Base-by-base conservation (phyloP, 35 echinoderm and acorn worm species). In the Apostichopus japonicus region DNA sequence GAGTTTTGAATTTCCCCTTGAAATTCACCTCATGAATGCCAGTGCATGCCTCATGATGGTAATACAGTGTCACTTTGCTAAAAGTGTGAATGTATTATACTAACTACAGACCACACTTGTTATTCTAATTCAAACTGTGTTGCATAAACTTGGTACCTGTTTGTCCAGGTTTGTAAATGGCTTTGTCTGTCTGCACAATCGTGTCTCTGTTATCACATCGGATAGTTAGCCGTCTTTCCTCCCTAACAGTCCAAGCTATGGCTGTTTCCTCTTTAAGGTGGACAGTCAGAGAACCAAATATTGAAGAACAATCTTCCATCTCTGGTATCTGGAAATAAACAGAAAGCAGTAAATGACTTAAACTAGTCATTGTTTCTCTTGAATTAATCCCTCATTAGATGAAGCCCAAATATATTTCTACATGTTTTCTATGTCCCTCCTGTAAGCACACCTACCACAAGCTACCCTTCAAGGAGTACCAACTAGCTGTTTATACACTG, bases 131-230 rank as follows among this genome's bases (percentile, higher is more conserved):
- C 67, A 44, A 44, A 44, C 33, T 44, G 33, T 44, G 33, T 44
- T 44, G 33, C 33, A 44, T 44, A 44, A 44, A 44, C 4, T 44
- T 44, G 33, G 11, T 79, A 96, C 95, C 95, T 79, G 89, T 96
- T 87, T 96, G 95, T 11, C 95, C 95, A 24, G 95, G 95, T 87
- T 94, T 90, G 72, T 96, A 96, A 76, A 96, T 93, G 9, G 95
- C 79, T 86, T 96, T 96, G 81, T 96, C 95, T 15, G 95, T 96
- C 53, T 96, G 95, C 10, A 96, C 55, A 21, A 94, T 91, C 21
- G 87, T 96, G 16, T 91, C 79, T 56, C 87, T 79, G 54, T 90
- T 90, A 23, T 84, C 54, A 54, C 82, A 86, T 54, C 10, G 19
- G 10, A 86, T 86, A n/a, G 33, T 44, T 11, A 86, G 14, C 82